Evolutionary conservation across 1,140 invertebrate species (phyloP), one percentile per base, ranked within the genome.

Genomic region (Calliopsis andreniformis): DNA sequence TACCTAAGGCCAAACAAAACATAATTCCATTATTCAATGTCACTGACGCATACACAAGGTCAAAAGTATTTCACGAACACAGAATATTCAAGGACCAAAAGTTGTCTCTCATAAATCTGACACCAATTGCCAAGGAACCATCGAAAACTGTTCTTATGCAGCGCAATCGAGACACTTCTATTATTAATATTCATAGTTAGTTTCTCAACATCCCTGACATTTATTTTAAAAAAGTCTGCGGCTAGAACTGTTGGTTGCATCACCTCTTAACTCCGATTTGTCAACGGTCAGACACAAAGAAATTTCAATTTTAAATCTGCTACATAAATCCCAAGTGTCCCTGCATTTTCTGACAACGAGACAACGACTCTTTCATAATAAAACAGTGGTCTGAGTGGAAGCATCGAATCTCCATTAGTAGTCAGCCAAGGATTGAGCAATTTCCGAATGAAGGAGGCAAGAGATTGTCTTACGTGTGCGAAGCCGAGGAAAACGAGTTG

Each of bases 401-500:
- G 3, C 14, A 23, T 20, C 5, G 5, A 18, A 10, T 14, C 32
- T 59, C 1, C 0, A 23, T 39, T 10, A 56, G 12, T 20, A 30
- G n/a, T n/a, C 16, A n/a, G 8, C 45, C 43, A 3, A 10, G 35
- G 47, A 35, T 51, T 35, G 47, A 4, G 58, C 20, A 39, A 66
- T 59, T 30, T 0, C 25, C 3, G 32, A n/a, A 23, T 7, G 30
- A 5, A n/a, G 12, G n/a, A 20, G 6, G 61, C 12, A 32, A 43
- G 35, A 39, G 35, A 39, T 39, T 39, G 23, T 66, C 94, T 93
- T 92, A 96, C 96, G 91, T 98, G 97, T 30, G 95, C 97, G 90
- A 95, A 98, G n/a, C 95, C 94, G 12, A 98, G 93, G 91, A 97
- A 99, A 88, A 99, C 97, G 20, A 99, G 92, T 90, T 99, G 98